Evolutionary conservation across 2,113 vertebrate genomes (phyloP).

Genomic region (Illadopsis cleaveri): DNA sequence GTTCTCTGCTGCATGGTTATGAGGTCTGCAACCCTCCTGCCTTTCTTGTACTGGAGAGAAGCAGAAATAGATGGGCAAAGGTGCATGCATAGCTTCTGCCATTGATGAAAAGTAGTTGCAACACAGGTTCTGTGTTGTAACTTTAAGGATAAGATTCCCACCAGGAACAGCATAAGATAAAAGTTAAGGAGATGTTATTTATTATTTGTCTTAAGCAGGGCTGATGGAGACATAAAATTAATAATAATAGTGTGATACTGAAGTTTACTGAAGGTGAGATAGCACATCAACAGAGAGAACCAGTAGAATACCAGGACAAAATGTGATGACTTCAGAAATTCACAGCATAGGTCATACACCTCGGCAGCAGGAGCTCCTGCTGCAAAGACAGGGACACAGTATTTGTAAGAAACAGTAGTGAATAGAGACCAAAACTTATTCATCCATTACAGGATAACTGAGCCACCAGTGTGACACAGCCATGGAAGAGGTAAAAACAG

Average conservation of each 20-base stretch:
- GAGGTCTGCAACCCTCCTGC: not conserved
- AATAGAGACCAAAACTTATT: not conserved
- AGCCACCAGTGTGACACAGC: not conserved
- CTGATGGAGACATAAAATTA: not conserved
- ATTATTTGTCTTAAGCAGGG: not conserved
- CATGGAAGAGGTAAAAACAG: not conserved
- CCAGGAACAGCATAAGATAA: not conserved
- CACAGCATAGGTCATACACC: not conserved
- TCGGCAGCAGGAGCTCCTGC: not conserved
- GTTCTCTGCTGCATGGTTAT: not conserved
- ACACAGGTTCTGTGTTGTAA: not conserved
- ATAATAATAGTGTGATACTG: not conserved
- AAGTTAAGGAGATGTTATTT: not conserved
- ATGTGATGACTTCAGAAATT: not conserved
- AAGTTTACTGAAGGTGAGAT: not conserved
- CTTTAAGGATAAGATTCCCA: not conserved
- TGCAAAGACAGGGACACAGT: not conserved
- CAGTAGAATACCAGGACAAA: not conserved
- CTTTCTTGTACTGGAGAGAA: not conserved
- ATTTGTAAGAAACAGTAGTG: not conserved
- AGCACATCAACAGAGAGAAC: not conserved
- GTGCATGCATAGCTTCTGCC: not conserved
- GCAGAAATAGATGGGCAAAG: not conserved
- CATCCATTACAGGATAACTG: not conserved
- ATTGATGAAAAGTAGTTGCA: not conserved